These are phyloP conservation scores for Rhyacophila brunnea DNA, from an alignment of 1,140 invertebrate genomes.

Conservation along the genomic window DNA sequence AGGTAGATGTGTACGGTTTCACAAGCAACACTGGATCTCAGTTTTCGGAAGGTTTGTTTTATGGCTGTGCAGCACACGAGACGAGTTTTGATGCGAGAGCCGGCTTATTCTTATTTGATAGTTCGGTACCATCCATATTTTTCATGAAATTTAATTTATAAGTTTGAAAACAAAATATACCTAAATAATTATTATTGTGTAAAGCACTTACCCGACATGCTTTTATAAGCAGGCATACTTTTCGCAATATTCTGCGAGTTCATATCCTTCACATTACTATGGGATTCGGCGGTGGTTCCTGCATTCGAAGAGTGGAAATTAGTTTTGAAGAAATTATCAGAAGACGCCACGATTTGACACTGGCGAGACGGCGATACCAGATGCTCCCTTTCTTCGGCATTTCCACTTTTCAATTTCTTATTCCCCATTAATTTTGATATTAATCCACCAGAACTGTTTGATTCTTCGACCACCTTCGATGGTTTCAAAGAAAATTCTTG, in stretches of 20 bases:
- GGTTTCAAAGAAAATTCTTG: slow-evolving; percentile 19
- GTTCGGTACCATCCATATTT: too few species aligned
- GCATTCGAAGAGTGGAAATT: slow-evolving; percentile 38
- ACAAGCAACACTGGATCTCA: too few species aligned
- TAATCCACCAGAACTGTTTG: slow-evolving; percentile 38
- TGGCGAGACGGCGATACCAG: slow-evolving; percentile 40
- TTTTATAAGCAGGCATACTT: slow-evolving; percentile 14
- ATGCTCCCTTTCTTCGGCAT: slow-evolving; percentile 48
- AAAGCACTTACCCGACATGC: slow-evolving; percentile 22
- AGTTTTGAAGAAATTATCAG: slow-evolving; percentile 51
- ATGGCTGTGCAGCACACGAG: too few species aligned
- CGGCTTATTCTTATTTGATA: too few species aligned
- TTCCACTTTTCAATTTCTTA: slow-evolving; percentile 40
- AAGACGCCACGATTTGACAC: slow-evolving; percentile 48
- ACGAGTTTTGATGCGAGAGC: too few species aligned
- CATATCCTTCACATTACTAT: slow-evolving; percentile 1
- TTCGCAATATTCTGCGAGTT: background rate
- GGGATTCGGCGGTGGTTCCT: slow-evolving; percentile 31
- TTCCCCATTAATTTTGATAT: slow-evolving; percentile 52
- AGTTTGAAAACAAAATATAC: too few species aligned
- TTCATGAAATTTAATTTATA: too few species aligned
- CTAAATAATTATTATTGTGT: too few species aligned
- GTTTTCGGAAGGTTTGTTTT: too few species aligned
- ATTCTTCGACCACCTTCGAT: slow-evolving; percentile 12
- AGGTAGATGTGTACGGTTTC: too few species aligned